Evolutionary conservation across 1,140 invertebrate species (phyloP), one percentile per base, ranked within the genome.

Genomic region (Drosophila pectinifera): DNA sequence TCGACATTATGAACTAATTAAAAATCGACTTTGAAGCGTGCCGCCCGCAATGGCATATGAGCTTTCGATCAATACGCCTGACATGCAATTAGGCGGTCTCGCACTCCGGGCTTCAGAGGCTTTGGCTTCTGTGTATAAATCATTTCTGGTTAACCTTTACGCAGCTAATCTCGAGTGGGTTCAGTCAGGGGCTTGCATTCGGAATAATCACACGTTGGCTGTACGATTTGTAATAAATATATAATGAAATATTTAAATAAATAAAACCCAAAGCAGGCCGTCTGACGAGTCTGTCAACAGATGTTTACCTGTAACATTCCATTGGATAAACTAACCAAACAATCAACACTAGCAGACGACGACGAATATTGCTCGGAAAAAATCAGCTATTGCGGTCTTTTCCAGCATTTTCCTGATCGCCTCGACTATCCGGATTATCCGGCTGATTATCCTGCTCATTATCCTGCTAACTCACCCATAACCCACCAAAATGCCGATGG

Each of bases 1-100:
- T 53, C 59, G 46, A 75, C 74, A 46, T 88, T 79, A 59, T 79
- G 59, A 82, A 82, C 79, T 88, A 79, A 86, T 86, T 86, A 82
- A 83, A 77, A 83, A 43, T 63, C 59, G 56, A 67, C 79, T 86
- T 86, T 86, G 83, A 86, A 65, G 62, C 56, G 11, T 14, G 48
- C 83, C 83, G 83, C 65, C 38, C 14, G n/a, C 56, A 41, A 58
- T 56, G 69, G 42, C 64, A 79, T 78, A 86, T 48, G 34, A 72
- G 78, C 78, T 88, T 75, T 75, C 82, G 72, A 82, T 88, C 76
- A 75, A 78, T 75, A 75, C 70, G 70, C 58, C 57, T 74, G 39
- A 64, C 72, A 78, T 76, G 75, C 83, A 88, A 83, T 83, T 86
- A 88, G 83, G 81, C 55, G 67, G 53, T 55, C 59, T 75, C 26